phyloP scores from a whole-genome alignment of 1,140 invertebrate genomes.

The Aphidius gifuensis region DNA sequence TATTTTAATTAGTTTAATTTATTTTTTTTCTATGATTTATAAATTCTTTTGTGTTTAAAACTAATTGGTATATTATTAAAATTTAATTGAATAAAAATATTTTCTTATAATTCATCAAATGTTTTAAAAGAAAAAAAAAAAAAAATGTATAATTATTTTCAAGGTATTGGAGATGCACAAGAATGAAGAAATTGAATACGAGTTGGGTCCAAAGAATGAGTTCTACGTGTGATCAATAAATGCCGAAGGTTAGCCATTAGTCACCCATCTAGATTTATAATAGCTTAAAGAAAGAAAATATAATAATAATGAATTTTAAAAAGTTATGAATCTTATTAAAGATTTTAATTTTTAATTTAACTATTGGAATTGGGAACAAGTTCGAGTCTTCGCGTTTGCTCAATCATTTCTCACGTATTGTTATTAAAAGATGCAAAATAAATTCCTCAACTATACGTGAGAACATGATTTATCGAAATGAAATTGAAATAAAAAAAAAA shows the following conservation, averaged over 20 bases:
- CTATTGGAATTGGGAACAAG: slow-evolving; percentile 55
- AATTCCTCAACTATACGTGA: slow-evolving; percentile 16
- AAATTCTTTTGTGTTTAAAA: slow-evolving; percentile 14
- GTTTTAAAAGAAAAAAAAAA: too few relatives aligned
- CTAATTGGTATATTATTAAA: too few relatives aligned
- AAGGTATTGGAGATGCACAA: slow-evolving; percentile 93
- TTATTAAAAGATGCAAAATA: slow-evolving; percentile 8
- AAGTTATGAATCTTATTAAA: slow-evolving; percentile 34
- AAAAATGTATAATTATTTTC: too few relatives aligned
- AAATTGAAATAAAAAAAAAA: slow-evolving; percentile 23
- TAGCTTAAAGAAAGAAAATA: slow-evolving; percentile 23
- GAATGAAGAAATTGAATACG: slow-evolving; percentile 90
- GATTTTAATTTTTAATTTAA: slow-evolving; percentile 42
- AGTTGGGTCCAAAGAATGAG: slow-evolving; percentile 84
- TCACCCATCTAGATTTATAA: slow-evolving; percentile 22
- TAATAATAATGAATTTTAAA: slow-evolving; percentile 1
- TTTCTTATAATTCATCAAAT: not conserved
- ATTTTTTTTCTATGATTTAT: not conserved
- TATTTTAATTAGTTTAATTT: slow-evolving; percentile 17
- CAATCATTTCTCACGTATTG: slow-evolving; percentile 22
- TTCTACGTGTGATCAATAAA: slow-evolving; percentile 66
- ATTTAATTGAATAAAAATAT: slow-evolving; percentile 29
- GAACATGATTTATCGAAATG: slow-evolving; percentile 12
- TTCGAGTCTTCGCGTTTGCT: slow-evolving; percentile 27
- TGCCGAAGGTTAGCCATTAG: slow-evolving; percentile 19